Conservation (phyloP, 2,888 invertebrate species). For the Melanchra persicariae region DNA sequence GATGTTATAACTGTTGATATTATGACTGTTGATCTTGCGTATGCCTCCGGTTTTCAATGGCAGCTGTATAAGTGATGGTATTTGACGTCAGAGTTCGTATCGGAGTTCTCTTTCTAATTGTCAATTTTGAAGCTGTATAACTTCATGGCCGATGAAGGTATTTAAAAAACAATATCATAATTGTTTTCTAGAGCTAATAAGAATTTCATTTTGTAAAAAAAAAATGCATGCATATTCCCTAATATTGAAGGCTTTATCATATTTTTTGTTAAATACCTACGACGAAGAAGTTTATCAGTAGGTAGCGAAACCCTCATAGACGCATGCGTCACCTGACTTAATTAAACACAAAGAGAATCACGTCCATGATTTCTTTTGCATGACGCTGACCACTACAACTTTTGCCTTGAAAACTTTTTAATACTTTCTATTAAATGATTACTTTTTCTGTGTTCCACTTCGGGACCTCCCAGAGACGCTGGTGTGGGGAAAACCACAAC, state of each 20-base stretch:
- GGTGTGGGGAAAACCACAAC: slow-evolving; percentile 33
- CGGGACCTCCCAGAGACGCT: slow-evolving; percentile 23
- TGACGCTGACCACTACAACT: not conserved
- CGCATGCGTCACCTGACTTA: not conserved
- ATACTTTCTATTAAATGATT: slow-evolving; percentile 17
- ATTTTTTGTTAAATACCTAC: not conserved
- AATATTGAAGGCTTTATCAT: not conserved
- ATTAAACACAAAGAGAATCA: not conserved
- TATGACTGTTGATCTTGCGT: too few relatives aligned
- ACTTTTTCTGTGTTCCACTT: slow-evolving; percentile 18
- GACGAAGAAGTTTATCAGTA: not conserved
- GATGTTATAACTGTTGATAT: too few relatives aligned
- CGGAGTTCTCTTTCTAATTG: too few relatives aligned
- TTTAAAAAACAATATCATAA: too few relatives aligned
- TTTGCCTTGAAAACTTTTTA: slow-evolving; percentile 12
- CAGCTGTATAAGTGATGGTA: too few relatives aligned
- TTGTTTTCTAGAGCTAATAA: too few relatives aligned
- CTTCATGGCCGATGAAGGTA: too few relatives aligned
- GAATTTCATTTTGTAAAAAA: too few relatives aligned
- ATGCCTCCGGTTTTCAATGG: too few relatives aligned
- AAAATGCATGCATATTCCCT: too few relatives aligned
- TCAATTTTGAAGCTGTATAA: too few relatives aligned
- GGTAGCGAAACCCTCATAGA: not conserved
- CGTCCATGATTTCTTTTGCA: slow-evolving; percentile 6
- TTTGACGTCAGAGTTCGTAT: too few relatives aligned